These are phyloP conservation scores for Frankliniella fusca DNA, from an alignment of 2,888 invertebrate species.

Conservation along the genomic window DNA sequence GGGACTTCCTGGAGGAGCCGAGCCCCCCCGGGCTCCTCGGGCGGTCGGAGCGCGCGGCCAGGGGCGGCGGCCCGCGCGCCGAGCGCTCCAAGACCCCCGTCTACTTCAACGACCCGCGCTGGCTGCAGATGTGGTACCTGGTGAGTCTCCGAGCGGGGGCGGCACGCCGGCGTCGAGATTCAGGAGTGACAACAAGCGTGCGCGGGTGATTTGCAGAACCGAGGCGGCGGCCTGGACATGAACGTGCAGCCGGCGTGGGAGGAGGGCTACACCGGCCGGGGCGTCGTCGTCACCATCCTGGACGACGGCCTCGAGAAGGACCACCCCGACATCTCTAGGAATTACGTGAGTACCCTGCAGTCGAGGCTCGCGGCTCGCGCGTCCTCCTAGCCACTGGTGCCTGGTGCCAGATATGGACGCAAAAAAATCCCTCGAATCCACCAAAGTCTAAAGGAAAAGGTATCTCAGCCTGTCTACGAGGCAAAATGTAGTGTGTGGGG, in stretches of 20 bases:
- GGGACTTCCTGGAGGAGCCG: slow-evolving; percentile 57
- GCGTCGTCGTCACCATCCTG: slow-evolving; percentile 92
- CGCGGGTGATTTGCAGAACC: slow-evolving; percentile 58
- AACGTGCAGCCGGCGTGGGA: slow-evolving; percentile 95
- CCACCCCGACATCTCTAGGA: slow-evolving; percentile 85
- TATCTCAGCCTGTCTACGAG: no score
- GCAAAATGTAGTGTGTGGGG: no score
- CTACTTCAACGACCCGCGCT: slow-evolving; percentile 78
- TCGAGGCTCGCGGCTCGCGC: not conserved
- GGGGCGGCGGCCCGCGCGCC: slow-evolving; percentile 46
- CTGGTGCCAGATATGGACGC: not conserved
- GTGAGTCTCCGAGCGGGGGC: slow-evolving; percentile 59
- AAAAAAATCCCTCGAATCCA: no score
- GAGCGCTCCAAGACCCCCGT: slow-evolving; percentile 50
- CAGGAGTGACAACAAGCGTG: no score
- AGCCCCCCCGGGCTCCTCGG: slow-evolving; percentile 41
- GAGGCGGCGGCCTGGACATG: slow-evolving; percentile 91
- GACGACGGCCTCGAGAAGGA: slow-evolving; percentile 95
- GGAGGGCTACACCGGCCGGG: slow-evolving; percentile 88
- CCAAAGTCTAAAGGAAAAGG: no score
- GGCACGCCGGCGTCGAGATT: no score
- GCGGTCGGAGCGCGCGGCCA: slow-evolving; percentile 47
- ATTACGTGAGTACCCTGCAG: slow-evolving; percentile 72
- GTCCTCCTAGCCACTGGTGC: not conserved
- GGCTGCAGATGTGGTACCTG: slow-evolving; percentile 96